Conservation (phyloP, 2,888 invertebrate genomes). For the Crocallis elinguaria region DNA sequence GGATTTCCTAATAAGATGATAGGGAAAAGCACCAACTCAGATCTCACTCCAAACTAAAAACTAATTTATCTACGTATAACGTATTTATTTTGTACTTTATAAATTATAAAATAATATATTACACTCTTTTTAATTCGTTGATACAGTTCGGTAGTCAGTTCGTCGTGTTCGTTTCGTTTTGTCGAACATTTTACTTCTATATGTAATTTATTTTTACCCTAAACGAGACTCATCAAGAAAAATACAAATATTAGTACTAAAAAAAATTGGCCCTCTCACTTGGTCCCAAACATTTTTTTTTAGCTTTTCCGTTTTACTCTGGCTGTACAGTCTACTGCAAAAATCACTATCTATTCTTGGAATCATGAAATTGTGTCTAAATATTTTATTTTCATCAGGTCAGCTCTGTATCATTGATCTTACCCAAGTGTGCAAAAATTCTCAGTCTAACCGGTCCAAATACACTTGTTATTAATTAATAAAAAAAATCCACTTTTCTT, state of each 20-base stretch:
- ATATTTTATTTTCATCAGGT: too few species aligned
- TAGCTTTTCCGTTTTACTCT: neutral
- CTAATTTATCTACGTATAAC: neutral
- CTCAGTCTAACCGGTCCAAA: too few species aligned
- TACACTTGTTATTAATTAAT: too few species aligned
- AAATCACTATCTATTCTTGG: neutral
- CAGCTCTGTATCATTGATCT: too few species aligned
- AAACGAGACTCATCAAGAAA: too few species aligned
- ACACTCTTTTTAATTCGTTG: slow-evolving; percentile 8
- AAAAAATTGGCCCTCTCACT: neutral
- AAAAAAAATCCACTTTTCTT: too few species aligned
- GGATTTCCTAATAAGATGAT: neutral
- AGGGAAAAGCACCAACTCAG: slow-evolving; percentile 5
- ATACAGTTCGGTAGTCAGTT: slow-evolving; percentile 24
- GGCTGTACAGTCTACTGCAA: neutral
- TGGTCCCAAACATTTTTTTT: neutral
- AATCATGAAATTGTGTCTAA: too few species aligned
- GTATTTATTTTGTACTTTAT: slow-evolving; percentile 20
- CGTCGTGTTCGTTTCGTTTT: slow-evolving; percentile 1
- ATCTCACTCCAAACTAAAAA: slow-evolving; percentile 12
- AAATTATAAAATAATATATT: slow-evolving; percentile 11
- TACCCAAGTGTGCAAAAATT: too few species aligned
- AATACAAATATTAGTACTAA: too few species aligned
- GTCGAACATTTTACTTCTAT: neutral
- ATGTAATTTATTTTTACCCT: too few species aligned